Base-by-base conservation (phyloP, 2,113 vertebrate species). In the Paramormyrops kingsleyae region DNA sequence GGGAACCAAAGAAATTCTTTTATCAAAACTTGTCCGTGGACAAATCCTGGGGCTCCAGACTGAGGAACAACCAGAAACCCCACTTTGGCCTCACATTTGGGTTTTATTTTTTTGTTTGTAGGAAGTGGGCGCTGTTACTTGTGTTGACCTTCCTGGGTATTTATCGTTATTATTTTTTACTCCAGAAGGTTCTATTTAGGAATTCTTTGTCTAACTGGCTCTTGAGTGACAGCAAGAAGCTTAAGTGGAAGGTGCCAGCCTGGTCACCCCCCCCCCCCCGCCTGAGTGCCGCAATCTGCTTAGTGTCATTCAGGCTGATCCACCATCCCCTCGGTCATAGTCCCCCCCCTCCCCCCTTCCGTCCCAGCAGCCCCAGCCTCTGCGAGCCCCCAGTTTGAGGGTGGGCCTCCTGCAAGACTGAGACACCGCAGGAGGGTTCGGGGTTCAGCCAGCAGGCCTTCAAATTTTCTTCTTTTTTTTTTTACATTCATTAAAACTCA, bases 401-500 rank as follows among this genome's bases (percentile, higher is more conserved):
- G 42, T 47, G 42, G 83, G 3, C 83, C 39, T 84, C 83, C 83
- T 84, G 83, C 44, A 47, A 84, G 83, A n/a, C 42, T 39, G 77
- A 21, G 39, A 83, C 42, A 44, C 42, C 3, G 2, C 31, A 4
- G 83, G 70, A 17, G 27, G 53, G 53, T 56, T 21, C 1, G 15
- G 31, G 50, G 83, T 49, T 59, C 46, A 35, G 12, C n/a, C 49
- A 8, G 31, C 77, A 89, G 80, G 17, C 8, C 77, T 39, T 44
- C n/a, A 24, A 66, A 53, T 56, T 56, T 56, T 5, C n/a, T 77
- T 77, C 35, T 35, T n/a, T 84, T 84, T 44, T 77, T 80, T 88
- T 88, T 88, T 50, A 90, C 70, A 83, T 66, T 62, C 87, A 62
- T 53, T 62, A 83, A 88, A 87, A 53, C 74, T 87, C 66, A 90